Evolutionary conservation across 1,140 invertebrate genomes (phyloP), one percentile per base, ranked within the genome.

Genomic region (Zaprionus capensis): DNA sequence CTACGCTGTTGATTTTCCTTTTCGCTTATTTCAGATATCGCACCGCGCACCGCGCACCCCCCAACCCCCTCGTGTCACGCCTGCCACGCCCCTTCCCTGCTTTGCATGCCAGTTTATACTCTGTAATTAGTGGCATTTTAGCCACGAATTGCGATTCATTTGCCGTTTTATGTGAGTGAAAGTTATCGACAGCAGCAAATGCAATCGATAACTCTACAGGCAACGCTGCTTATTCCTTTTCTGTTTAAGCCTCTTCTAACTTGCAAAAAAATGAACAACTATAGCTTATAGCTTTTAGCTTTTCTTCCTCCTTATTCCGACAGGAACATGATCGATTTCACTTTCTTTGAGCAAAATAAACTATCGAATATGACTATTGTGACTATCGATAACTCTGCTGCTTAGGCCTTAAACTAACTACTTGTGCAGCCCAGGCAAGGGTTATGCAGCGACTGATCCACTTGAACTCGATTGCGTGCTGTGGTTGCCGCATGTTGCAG

Each of bases 1-100:
- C 68, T 63, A 64, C 68, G 59, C 41, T 71, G 20, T 69, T 38
- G 22, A 36, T 75, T 71, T 71, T 56, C 61, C 68, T 64, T 63
- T 63, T 12, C 26, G 20, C 22, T 36, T 22, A 59, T 51, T 49
- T 24, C 38, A 44, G 51, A 36, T 66, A 41, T 41, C 38, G 38
- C 14, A 41, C 1, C 5, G 5, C 5, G 5, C 38, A 6, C 5
- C n/a, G n/a, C n/a, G n/a, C n/a, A n/a, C 14, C 15, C 24, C 51
- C 44, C 7, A n/a, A 4, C 31, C 9, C 31, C 31, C 9, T 34
- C 31, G 31, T 49, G 3, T 12, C 46, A 49, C 17, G 46, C 46
- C 9, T 49, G 7, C 17, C 46, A 49, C 17, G 46, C 46, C 46
- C 46, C 46, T 15, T 11, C 9, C 3, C 17, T 2, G 17, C 4